Evolutionary conservation across 2,888 invertebrate genomes (phyloP).

Genomic region (Leuctra nigra): DNA sequence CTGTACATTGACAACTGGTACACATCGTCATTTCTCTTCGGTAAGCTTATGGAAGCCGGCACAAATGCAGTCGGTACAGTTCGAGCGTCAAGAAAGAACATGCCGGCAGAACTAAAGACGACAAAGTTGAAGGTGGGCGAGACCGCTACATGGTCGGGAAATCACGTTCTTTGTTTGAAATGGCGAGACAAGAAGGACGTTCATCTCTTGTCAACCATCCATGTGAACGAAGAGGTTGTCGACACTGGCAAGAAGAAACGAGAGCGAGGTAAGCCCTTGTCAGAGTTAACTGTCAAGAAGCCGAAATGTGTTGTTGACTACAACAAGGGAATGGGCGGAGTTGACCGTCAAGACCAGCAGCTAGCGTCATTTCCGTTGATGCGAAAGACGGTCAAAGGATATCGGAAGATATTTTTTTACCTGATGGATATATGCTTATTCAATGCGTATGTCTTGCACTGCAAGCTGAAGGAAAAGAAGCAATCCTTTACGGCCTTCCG

Average conservation of each 20-base stretch:
- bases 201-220: not conserved
- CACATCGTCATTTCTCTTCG: not conserved
- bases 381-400: slow-evolving; percentile 29
- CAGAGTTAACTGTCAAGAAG: not conserved
- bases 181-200: too few relatives aligned
- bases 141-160: too few relatives aligned
- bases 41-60: not conserved
- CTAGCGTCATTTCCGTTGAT: slow-evolving; percentile 26
- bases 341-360: slow-evolving; percentile 31
- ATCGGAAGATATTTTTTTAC: slow-evolving; percentile 33
- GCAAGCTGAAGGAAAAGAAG: not conserved
- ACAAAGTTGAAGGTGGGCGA: too few relatives aligned
- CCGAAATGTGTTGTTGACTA: not conserved
- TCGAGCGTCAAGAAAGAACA: not conserved
- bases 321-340: slow-evolving; percentile 18
- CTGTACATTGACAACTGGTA: too few relatives aligned
- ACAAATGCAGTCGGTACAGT: not conserved
- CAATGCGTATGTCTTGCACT: slow-evolving; percentile 29
- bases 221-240: not conserved
- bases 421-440: slow-evolving; percentile 29
- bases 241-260: not conserved
- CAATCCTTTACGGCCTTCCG: too few relatives aligned
- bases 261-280: not conserved
- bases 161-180: too few relatives aligned
- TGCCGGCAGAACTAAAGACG: not conserved